Base-by-base conservation (phyloP, 1,140 invertebrate species). In the Penaeus indicus region DNA sequence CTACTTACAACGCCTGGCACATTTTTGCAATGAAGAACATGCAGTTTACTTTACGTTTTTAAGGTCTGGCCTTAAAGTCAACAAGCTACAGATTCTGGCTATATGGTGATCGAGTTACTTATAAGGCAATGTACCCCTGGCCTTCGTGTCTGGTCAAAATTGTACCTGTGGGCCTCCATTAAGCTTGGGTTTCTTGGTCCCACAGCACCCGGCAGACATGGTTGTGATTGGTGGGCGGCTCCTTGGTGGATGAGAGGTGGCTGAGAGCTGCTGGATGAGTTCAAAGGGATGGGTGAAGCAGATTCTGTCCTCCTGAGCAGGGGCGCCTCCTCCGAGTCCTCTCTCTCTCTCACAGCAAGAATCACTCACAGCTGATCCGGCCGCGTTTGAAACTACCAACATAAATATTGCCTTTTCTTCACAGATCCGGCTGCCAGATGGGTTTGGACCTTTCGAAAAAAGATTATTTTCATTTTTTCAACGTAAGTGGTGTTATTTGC, bases 191-290 rank as follows among this genome's bases (percentile, higher is more conserved):
- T 88, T 88, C 87, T 88, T 88, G 87, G 87, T 88, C 69, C 87
- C 87, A 84, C 87, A 88, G 69, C 87, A 88, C 62, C 87, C 87
- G 42, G 87, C 81, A 82, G 87, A 88, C 87, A 88, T 88, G 81
- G 75, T 79, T 60, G 61, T 64, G 75, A 61, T 22, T 79, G 75
- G 87, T 84, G 81, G 86, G 86, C 32, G 80, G 86, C 64, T 83
- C 47, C 42, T 82, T 72, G 82, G 69, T 82, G 54, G 80, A 62
- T 77, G 86, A 83, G 85, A 67, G 38, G 61, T 86, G 77, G 77
- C 27, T 81, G 85, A 86, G 61, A 86, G 77, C 25, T 67, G 85
- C 32, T 81, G 85, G 77, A 80, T 80, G 62, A 86, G 84, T 80
- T 86, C 38, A 54, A 88, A 88, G 86, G 86, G 86, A 88, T 83